Conservation (phyloP, 2,797 vertebrate species). For the Pogonophryne albipinna region DNA sequence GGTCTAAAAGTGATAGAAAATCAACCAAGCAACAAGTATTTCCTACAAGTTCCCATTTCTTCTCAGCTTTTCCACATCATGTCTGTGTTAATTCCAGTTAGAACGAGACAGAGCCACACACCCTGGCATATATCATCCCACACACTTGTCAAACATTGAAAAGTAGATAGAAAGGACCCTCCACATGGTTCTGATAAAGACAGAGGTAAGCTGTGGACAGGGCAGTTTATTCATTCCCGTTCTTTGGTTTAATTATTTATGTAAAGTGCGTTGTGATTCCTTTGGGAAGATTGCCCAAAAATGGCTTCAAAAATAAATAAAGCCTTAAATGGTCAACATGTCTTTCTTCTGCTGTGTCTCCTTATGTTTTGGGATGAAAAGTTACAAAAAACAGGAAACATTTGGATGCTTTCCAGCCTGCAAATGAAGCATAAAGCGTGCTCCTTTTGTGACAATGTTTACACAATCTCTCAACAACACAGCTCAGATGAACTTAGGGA, state of each 20-base stretch:
- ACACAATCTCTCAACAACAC: slow-evolving; percentile 58
- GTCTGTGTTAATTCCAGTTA: slow-evolving; percentile 72
- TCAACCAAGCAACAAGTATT: slow-evolving; percentile 6
- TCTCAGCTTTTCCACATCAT: slow-evolving; percentile 52
- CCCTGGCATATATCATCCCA: slow-evolving; percentile 69
- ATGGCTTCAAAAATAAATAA: slow-evolving; percentile 52
- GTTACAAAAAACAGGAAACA: slow-evolving; percentile 36
- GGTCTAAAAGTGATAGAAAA: slow-evolving; percentile 19
- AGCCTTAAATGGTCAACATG: slow-evolving; percentile 21
- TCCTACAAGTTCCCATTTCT: slow-evolving; percentile 42
- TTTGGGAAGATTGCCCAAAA: slow-evolving; percentile 45
- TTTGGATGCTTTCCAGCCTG: slow-evolving; percentile 62
- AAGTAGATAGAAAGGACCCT: slow-evolving; percentile 68
- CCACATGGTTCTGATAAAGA: slow-evolving; percentile 82
- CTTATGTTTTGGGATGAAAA: slow-evolving; percentile 19
- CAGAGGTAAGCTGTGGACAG: slow-evolving; percentile 62
- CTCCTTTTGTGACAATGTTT: slow-evolving; percentile 62
- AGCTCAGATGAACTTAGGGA: slow-evolving; percentile 52
- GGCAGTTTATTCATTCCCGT: slow-evolving; percentile 37
- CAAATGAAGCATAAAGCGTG: slow-evolving; percentile 64
- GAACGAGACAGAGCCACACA: slow-evolving; percentile 52
- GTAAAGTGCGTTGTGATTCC: slow-evolving; percentile 37
- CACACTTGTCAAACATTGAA: slow-evolving; percentile 82
- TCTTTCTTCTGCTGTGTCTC: slow-evolving; percentile 46
- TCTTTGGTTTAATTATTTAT: slow-evolving; percentile 56